Evolutionary conservation across 2,888 invertebrate genomes (phyloP), one percentile per base, ranked within the genome.

Genomic region (Leptopilina syphax): DNA sequence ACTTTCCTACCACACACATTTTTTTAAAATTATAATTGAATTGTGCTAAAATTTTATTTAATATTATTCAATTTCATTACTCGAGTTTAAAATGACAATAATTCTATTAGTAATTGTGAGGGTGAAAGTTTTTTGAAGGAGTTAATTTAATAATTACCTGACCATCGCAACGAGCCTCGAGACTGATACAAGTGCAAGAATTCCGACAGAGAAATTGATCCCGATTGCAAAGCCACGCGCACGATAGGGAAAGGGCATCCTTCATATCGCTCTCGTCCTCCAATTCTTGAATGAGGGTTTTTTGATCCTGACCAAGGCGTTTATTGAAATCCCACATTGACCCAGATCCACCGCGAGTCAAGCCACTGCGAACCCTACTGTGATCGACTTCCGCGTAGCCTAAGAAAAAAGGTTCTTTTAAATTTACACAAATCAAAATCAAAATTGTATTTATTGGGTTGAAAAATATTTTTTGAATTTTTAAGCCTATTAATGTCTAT

Each of bases 131-230:
- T 44, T 44, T 44, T 44, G 5, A 44, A 6, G 44, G 8, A 44
- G 8, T 44, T 44, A 44, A 10, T 12, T 34, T 24, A 27, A 13
- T 27, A 54, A n/a, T 13, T 76, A 89, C 89, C 77, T 89, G 89
- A 8, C 92, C 92, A 83, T 93, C 93, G 83, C 93, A 93, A 5
- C 90, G 89, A 84, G 90, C 91, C 79, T 93, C 93, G 88, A 93
- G 91, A 18, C 94, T 93, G 81, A 96, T 95, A 89, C 97, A 97
- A 18, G 93, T 94, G 90, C 96, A 96, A 47, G 95, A 93, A 68
- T 92, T 92, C 6, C 91, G 87, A 85, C 95, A 95, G 68, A 94
- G 91, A 91, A 94, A 94, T 85, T 95, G 94, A 70, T 92, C 93
- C 81, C 83, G 83, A 83, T 90, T 84, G 89, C 94, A 93, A 84